phyloP scores from a whole-genome alignment of 2,888 invertebrate genomes.

The Heliconius aoede region DNA sequence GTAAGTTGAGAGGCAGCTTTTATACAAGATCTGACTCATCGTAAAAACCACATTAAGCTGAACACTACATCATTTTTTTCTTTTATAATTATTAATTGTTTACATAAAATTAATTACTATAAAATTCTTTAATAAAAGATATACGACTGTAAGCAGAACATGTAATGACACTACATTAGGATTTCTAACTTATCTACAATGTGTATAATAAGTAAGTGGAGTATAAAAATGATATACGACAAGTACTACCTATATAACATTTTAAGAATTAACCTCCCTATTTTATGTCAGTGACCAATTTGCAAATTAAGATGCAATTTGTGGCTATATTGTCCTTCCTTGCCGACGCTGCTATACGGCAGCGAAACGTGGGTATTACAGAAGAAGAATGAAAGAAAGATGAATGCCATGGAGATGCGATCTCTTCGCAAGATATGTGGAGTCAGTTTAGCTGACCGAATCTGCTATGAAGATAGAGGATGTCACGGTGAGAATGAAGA shows the following conservation, averaged over 20 bases:
- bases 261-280: constrained; percentile 11
- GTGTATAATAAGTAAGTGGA: background rate
- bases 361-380: too few species aligned
- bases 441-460: too few species aligned
- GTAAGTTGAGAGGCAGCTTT: constrained; percentile 8
- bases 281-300: constrained; percentile 1
- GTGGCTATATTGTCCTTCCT: background rate
- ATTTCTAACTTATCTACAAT: background rate
- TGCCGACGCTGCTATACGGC: too few species aligned
- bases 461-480: too few species aligned
- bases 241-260: background rate
- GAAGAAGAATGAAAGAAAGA: too few species aligned
- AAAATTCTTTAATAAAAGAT: background rate
- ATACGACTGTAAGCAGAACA: background rate
- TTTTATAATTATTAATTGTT: background rate
- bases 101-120: background rate
- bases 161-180: background rate
- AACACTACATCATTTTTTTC: background rate
- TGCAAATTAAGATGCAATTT: constrained; percentile 16
- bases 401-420: too few species aligned
- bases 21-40: constrained; percentile 21
- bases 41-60: constrained; percentile 1
- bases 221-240: background rate
- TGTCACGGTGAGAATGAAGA: too few species aligned
- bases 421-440: too few species aligned